Base-by-base conservation (phyloP, 23 tunicate species). In the Clavelina lepadiformis region DNA sequence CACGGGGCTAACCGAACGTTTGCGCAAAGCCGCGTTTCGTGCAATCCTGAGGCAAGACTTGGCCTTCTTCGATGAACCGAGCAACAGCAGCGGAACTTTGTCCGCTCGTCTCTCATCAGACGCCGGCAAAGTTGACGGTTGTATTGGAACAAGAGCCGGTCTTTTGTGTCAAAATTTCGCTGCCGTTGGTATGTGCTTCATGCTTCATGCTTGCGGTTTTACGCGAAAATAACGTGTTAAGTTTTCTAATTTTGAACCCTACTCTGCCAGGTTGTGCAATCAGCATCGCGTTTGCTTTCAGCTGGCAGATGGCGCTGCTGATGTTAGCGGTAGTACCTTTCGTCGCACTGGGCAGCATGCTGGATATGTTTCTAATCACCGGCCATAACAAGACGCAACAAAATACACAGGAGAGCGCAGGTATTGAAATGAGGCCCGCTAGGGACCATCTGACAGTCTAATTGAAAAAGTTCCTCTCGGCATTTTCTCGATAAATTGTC, bases 71-170 rank as follows among this genome's bases (percentile, higher is more conserved):
- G 95, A 86, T 41, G 77, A 86, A 28, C 67, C 45, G 18, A 34
- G 3, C 4, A 71, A 86, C 81, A 72, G 70, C 67, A 80, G 88
- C 26, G 95, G 88, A 26, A 82, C 82, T 28, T 32, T 86, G 2
- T 80, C 76, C 59, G 44, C 67, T 23, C 44, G 82, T 27, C 86
- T 86, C 6, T 69, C 82, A 3, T 53, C 82, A 8, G 95, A 86
- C 35, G 87, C 95, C 8, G 61, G 76, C 13, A 65, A 50, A 28
- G 94, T 85, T 15, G 86, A 85, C 57, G 92, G 92, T 35, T 73
- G 89, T 31, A 81, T 81, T 4, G 89, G 87, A 5, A 74, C 53
- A 22, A 54, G 75, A 52, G 55, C 74, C 18, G 89, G 89, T 55
- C 41, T 78, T 22, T 47, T 81, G 19, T 24, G 73, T 2, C 73